Evolutionary conservation across 2,113 vertebrate species (phyloP).

Genomic region (Hypocryptadius cinnamomeus): DNA sequence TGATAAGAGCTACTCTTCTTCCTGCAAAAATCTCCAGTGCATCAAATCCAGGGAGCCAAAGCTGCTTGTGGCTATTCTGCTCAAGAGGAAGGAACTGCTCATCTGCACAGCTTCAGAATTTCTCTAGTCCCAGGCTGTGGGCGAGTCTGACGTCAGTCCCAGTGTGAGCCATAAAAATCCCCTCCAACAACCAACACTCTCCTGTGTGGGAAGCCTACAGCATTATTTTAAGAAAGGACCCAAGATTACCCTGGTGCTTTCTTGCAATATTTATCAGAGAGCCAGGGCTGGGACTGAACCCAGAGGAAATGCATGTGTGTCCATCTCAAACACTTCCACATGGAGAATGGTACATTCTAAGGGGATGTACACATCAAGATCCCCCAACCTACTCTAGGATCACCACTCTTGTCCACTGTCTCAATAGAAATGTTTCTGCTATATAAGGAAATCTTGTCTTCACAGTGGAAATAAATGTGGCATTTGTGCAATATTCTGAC

Average conservation of each 20-base stretch:
- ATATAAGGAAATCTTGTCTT: background rate
- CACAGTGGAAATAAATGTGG: background rate
- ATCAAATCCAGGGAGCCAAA: background rate
- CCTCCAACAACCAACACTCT: background rate
- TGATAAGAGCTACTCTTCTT: background rate
- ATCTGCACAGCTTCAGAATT: background rate
- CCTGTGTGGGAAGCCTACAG: background rate
- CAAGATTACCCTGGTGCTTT: background rate
- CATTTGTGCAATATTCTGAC: background rate
- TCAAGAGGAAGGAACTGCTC: background rate
- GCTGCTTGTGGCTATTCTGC: background rate
- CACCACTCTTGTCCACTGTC: background rate
- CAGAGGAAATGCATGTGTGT: background rate
- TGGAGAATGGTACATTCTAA: background rate
- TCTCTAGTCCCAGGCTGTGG: background rate
- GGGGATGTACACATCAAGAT: rapidly evolving
- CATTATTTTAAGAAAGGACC: slow-evolving; percentile 3
- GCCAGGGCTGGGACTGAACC: background rate
- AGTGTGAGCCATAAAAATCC: background rate
- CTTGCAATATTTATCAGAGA: background rate
- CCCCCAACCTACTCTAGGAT: background rate
- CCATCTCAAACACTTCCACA: rapidly evolving
- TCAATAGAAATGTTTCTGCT: background rate
- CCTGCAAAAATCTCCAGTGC: background rate
- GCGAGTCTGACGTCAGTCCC: background rate